Evolutionary conservation across 2,113 vertebrate genomes (phyloP), one percentile per base, ranked within the genome.

Genomic region (Cepphus grylle): DNA sequence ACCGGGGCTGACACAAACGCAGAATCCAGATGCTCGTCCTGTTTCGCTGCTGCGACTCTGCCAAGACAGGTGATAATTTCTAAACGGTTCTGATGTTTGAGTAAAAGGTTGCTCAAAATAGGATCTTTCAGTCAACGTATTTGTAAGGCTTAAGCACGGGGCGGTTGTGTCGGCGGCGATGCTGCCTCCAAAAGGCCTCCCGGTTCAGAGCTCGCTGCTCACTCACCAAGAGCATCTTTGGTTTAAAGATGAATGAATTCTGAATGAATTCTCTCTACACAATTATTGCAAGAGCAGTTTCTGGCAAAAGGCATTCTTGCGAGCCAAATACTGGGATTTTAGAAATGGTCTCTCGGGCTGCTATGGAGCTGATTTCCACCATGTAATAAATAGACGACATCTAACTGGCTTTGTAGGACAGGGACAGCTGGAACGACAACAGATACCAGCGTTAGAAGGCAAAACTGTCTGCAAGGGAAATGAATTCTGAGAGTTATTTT

Each of bases 131-230:
- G 23, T 29, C 43, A 80, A 70, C 1, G 1, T 30, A 8, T 12
- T 76, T 53, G 38, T 40, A 27, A 26, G 29, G 29, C 36, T 38
- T 32, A 9, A 65, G 15, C 50, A 1, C 15, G 0, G 3, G 0
- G 16, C 2, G 11, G 69, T 21, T 7, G 21, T 8, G 8, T 16
- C 2, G 2, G 49, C 1, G 55, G 9, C 2, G 49, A 14, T 36
- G 3, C 25, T 16, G 5, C 11, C 25, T 58, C 32, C 6, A 8
- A 17, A 20, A n/a, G 47, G 38, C 23, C n/a, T 58, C 65, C 67
- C 8, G 4, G n/a, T 6, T 47, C 20, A 3, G 49, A 1, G n/a
- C 61, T 36, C 5, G 0, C 20, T 23, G 2, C 59, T 49, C 36
- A 0, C 19, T 23, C 17, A 3, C 18, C 47, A 65, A 52, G 20